Base-by-base conservation (phyloP, 64 coral and sea anemone species). In the Pachyseris speciosa region DNA sequence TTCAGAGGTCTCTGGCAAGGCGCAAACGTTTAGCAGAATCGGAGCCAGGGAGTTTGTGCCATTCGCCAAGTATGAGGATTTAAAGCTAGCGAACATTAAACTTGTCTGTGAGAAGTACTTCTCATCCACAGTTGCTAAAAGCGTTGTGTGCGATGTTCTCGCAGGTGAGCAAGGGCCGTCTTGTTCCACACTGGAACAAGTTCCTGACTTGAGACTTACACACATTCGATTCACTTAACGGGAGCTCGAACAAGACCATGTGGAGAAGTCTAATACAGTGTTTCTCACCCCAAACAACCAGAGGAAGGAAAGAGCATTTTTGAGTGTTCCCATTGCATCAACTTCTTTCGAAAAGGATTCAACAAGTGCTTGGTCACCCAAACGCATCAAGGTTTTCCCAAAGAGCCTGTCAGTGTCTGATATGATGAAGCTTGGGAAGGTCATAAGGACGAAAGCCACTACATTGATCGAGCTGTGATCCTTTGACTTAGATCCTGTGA, bases 341-440 rank as follows among this genome's bases (percentile, higher is more conserved):
- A 58, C 7, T 22, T 58, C 53, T 58, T 2, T 19, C 53, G 53
- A 58, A 58, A 58, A 22, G 12, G 53, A 58, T 22, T 45, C 43
- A 45, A 45, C 43, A 45, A 45, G 43, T 45, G 43, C 4, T 45
- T 45, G 43, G 43, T 65, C 61, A 25, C 61, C 61, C 61, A 65
- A 70, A n/a, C 28, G 28, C 28, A 70, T 31, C 28, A 70, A 70
- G 67, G n/a, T 60, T 32, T 85, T 32, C 15, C 79, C 78, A 7
- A 84, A 84, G 59, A 90, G 93, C 41, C 50, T 94, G 22, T 94
- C 93, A 19, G 50, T 94, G 11, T 53, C 77, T 27, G 78, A 90
- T 27, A 94, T 94, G 93, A 33, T 90, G 25, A 84, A 78, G 34
- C 72, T 90, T 17, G 93, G 87, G 15, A 90, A 73, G 50, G 38